These are phyloP conservation scores for Apostichopus japonicus DNA, from an alignment of 35 echinoderm and acorn worm species.

Conservation along the genomic window DNA sequence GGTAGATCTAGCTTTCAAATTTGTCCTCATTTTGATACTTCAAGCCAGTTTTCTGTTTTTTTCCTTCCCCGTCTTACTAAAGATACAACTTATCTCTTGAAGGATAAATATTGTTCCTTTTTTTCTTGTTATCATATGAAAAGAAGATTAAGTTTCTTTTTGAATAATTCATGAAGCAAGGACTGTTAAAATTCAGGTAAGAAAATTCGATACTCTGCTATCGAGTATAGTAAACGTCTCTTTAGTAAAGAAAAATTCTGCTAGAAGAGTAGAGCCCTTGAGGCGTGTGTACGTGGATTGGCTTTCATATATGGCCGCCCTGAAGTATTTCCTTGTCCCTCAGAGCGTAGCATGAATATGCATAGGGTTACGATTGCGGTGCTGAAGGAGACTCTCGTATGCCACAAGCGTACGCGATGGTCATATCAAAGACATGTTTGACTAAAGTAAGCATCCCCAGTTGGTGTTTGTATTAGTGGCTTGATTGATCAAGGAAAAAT, in stretches of 20 bases:
- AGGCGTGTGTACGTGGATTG: slow-evolving; percentile 25
- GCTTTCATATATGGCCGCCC: slow-evolving; percentile 29
- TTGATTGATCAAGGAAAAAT: slow-evolving; percentile 10
- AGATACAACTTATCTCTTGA: slow-evolving; percentile 21
- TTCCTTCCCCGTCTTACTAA: neutral
- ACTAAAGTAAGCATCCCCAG: neutral
- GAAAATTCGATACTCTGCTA: slow-evolving; percentile 23
- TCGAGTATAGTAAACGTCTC: slow-evolving; percentile 16
- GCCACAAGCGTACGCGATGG: neutral
- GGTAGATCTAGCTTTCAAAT: slow-evolving; percentile 23
- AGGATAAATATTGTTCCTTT: slow-evolving; percentile 50
- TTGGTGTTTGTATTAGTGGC: neutral
- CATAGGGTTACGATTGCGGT: neutral
- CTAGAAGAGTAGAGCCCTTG: slow-evolving; percentile 3
- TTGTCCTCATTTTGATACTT: slow-evolving; percentile 43
- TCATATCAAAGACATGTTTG: neutral
- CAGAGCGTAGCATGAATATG: slow-evolving; percentile 35
- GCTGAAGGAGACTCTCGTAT: neutral
- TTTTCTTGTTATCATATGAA: neutral
- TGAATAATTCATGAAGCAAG: slow-evolving; percentile 45
- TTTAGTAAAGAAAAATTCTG: neutral
- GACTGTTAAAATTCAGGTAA: slow-evolving; percentile 11
- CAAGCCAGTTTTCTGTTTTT: neutral
- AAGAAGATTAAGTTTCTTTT: slow-evolving; percentile 27
- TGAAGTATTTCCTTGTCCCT: slow-evolving; percentile 33